Evolutionary conservation across 2,888 invertebrate genomes (phyloP).

Genomic region (Strigamia maritima): DNA sequence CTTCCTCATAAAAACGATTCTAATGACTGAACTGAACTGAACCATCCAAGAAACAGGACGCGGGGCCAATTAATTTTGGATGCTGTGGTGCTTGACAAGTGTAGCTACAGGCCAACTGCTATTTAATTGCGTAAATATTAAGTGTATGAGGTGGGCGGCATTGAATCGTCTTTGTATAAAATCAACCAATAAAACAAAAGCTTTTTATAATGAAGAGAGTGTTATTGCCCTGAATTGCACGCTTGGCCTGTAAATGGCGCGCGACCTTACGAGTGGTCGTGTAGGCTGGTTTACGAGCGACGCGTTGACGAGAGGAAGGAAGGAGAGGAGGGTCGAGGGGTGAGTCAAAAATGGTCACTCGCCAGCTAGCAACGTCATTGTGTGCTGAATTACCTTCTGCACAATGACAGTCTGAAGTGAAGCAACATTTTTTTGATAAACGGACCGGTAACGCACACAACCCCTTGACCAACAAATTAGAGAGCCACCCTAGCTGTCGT

Average conservation of each 20-base stretch:
- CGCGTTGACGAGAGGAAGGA: constrained; percentile 12
- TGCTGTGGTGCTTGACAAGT: constrained; percentile 25
- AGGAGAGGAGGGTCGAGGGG: background rate
- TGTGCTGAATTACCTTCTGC: constrained; percentile 7
- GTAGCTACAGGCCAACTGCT: constrained; percentile 31
- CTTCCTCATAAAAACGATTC: constrained; percentile 25
- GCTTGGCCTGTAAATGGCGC: constrained; percentile 32
- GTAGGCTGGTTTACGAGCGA: constrained; percentile 21
- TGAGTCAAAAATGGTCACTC: constrained; percentile 15
- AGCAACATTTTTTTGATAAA: background rate
- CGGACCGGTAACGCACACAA: background rate
- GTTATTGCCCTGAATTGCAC: constrained; percentile 26
- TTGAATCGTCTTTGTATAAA: constrained; percentile 28
- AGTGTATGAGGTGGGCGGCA: constrained; percentile 15
- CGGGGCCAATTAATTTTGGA: constrained; percentile 18
- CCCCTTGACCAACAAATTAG: constrained; percentile 13
- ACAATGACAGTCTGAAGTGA: background rate
- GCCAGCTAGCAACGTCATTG: constrained; percentile 5
- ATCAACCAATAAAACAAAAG: constrained; percentile 32
- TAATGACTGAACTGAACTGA: constrained; percentile 2
- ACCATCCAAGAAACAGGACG: constrained; percentile 10
- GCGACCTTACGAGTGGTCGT: constrained; percentile 18
- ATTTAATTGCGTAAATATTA: constrained; percentile 27
- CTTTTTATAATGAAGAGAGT: constrained; percentile 29
- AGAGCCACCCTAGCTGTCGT: constrained; percentile 28